Conservation (phyloP, 1,140 invertebrate species). For the Pseudomyrmex sp. region DNA sequence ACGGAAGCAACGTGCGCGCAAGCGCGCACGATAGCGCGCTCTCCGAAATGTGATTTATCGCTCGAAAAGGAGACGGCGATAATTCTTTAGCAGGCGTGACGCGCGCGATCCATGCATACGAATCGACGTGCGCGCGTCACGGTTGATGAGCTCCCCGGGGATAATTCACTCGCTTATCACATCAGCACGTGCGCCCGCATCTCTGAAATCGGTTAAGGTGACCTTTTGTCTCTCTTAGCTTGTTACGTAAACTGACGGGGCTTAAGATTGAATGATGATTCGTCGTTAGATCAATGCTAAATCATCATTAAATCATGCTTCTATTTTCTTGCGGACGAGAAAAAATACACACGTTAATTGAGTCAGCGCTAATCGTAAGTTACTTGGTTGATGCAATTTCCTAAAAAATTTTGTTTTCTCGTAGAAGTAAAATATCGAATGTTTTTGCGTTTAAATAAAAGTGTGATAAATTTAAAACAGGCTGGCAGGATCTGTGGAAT, state of each 20-base stretch:
- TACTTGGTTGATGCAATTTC: neutral
- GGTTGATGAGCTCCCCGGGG: conserved; percentile 32
- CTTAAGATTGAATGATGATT: conserved; percentile 37
- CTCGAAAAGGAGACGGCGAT: conserved; percentile 49
- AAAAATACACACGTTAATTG: neutral
- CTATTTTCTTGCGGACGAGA: neutral
- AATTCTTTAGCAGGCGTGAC: conserved; percentile 58
- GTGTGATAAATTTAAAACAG: neutral
- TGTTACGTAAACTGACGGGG: conserved; percentile 19
- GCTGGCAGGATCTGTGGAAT: neutral
- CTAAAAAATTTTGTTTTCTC: neutral
- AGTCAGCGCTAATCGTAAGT: neutral
- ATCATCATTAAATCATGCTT: conserved; percentile 8
- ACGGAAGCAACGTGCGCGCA: neutral
- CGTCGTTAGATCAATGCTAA: neutral
- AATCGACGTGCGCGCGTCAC: conserved; percentile 51
- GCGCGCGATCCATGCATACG: conserved; percentile 29
- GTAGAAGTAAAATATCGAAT: neutral
- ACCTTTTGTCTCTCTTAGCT: neutral
- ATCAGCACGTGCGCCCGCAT: conserved; percentile 26
- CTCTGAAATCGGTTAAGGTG: conserved; percentile 39
- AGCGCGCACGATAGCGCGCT: conserved; percentile 21
- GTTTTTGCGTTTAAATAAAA: too few relatives aligned
- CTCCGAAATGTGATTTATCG: conserved; percentile 62
- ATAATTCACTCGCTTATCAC: conserved; percentile 37